phyloP scores from a whole-genome alignment of 2,113 vertebrate species.

The Notiomystis cincta region DNA sequence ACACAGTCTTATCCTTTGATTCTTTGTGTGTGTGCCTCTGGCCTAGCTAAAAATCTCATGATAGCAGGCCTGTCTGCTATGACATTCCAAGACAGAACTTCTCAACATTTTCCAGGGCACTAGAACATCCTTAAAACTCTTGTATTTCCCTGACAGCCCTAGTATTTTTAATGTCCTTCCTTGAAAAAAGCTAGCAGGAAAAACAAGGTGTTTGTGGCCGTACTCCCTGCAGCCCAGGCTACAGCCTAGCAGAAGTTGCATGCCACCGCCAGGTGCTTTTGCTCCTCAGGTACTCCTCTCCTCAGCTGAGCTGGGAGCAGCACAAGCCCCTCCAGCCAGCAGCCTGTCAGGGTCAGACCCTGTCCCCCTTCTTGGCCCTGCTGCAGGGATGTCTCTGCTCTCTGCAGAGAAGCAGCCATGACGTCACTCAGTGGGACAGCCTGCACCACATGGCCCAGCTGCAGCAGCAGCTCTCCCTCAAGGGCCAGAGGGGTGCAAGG shows the following conservation, averaged over 20 bases:
- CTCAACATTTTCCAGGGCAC: background rate
- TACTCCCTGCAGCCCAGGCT: background rate
- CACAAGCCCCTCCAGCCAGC: rapidly evolving
- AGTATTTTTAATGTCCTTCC: background rate
- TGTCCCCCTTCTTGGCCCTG: background rate
- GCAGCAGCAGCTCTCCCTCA: background rate
- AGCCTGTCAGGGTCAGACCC: background rate
- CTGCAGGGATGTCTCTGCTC: background rate
- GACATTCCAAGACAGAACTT: background rate
- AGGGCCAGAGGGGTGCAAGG: background rate
- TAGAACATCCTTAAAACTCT: background rate
- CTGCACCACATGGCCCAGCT: background rate
- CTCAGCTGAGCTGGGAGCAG: background rate
- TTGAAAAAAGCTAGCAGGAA: background rate
- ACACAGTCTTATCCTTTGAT: background rate
- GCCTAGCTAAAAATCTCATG: background rate
- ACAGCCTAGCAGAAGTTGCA: background rate
- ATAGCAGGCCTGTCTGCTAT: background rate
- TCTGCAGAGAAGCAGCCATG: background rate
- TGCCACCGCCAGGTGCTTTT: background rate
- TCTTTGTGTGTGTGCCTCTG: background rate
- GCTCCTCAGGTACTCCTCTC: background rate
- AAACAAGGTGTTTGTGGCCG: background rate
- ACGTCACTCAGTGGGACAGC: background rate
- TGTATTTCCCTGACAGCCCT: background rate